A percentile compares a stretch with the other conserved stretches of the same genome.
Conservation (phyloP, 2,797 vertebrate species). For the Esox lucius region DNA sequence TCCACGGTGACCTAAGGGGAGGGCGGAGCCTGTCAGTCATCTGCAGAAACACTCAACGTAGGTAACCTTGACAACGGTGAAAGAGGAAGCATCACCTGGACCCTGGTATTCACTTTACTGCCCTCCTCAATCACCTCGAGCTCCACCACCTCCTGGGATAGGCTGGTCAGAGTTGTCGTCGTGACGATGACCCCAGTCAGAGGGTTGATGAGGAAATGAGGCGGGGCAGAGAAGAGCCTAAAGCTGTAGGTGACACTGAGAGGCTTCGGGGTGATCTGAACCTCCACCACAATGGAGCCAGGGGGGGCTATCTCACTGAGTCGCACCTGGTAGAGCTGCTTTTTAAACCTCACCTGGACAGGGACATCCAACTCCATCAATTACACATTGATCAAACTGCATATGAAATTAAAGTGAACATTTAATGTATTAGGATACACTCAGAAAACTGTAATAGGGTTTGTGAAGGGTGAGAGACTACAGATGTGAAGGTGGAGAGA, state of each 20-base stretch:
- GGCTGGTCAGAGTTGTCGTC: slow-evolving; percentile 76
- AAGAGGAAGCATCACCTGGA: slow-evolving; percentile 40
- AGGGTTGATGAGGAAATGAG: slow-evolving; percentile 85
- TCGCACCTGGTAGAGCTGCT: slow-evolving; percentile 84
- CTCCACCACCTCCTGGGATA: slow-evolving; percentile 80
- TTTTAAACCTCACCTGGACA: slow-evolving; percentile 81
- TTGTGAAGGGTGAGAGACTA: too few relatives aligned
- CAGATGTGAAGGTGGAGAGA: too few relatives aligned
- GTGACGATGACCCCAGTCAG: slow-evolving; percentile 90
- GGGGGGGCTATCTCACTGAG: slow-evolving; percentile 91
- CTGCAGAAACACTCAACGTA: not conserved
- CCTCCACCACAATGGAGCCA: slow-evolving; percentile 85
- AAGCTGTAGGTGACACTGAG: slow-evolving; percentile 83
- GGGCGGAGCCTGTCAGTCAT: not conserved
- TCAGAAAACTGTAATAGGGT: too few relatives aligned
- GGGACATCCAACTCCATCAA: too few relatives aligned
- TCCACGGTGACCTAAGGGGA: slow-evolving; percentile 77
- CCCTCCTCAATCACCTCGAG: slow-evolving; percentile 86
- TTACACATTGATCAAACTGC: too few relatives aligned
- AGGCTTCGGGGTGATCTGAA: slow-evolving; percentile 81
- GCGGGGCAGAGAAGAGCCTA: slow-evolving; percentile 75
- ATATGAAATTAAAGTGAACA: too few relatives aligned
- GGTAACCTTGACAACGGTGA: not conserved
- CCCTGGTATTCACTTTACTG: slow-evolving; percentile 78
- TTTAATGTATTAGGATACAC: too few relatives aligned